These are phyloP conservation scores for Leucophenga maculata DNA, from an alignment of 2,888 invertebrate species.

Conservation along the genomic window DNA sequence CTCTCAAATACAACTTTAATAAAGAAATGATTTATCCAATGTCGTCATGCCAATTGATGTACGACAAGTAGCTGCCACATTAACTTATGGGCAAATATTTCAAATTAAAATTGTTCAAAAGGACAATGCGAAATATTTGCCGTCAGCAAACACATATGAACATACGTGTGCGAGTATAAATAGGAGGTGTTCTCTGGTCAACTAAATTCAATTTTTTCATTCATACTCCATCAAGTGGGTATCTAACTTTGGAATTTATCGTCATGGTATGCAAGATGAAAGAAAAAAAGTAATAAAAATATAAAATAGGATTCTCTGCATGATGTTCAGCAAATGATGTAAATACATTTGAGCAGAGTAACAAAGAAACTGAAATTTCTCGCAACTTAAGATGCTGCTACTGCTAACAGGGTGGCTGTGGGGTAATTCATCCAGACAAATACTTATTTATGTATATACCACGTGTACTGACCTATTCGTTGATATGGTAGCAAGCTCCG, in stretches of 20 bases:
- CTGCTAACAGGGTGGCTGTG: too few species aligned
- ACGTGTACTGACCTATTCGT: too few species aligned
- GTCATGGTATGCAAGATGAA: slow-evolving; percentile 13
- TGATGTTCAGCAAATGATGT: neutral
- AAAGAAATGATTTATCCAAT: too few species aligned
- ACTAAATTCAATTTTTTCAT: too few species aligned
- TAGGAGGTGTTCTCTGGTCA: too few species aligned
- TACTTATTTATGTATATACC: too few species aligned
- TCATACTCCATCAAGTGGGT: neutral
- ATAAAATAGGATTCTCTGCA: slow-evolving; percentile 35
- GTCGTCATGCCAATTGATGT: neutral
- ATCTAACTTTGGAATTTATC: slow-evolving; percentile 8
- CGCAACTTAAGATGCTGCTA: too few species aligned
- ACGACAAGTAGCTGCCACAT: slow-evolving; percentile 37
- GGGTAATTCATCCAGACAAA: too few species aligned
- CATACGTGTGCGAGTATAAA: too few species aligned
- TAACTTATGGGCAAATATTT: slow-evolving; percentile 59
- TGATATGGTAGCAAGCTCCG: too few species aligned
- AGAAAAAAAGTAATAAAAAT: slow-evolving; percentile 9
- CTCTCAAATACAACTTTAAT: too few species aligned
- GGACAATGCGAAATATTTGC: slow-evolving; percentile 16
- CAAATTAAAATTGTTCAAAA: slow-evolving; percentile 43
- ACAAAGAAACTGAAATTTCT: too few species aligned
- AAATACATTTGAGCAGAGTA: slow-evolving; percentile 9
- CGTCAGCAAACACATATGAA: slow-evolving; percentile 3